Base-by-base conservation (phyloP, 2,113 vertebrate genomes). In the Vidua chalybeata region DNA sequence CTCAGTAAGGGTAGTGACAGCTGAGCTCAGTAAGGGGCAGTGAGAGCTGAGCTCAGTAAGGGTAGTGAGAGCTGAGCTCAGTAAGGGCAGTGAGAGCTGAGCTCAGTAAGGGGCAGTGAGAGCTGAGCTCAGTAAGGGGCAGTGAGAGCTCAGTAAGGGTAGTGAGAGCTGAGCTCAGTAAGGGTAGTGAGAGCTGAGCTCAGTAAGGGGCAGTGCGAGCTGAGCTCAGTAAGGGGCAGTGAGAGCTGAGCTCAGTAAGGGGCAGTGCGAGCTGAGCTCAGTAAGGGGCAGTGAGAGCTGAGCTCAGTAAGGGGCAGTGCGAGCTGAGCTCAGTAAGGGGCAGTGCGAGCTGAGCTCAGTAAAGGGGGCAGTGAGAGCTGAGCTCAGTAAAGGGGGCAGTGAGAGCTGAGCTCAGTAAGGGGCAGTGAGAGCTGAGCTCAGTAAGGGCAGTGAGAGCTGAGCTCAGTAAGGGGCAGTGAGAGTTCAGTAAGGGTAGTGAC, bases 351-450 rank as follows among this genome's bases (percentile, higher is more conserved):
- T 5, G 7, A 24, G 33, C 52, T 43, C 55, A 37, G 11, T 24
- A 8, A 31, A n/a, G n/a, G 4, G 23, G 48, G 7, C 19, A 46
- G 19, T 46, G 45, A 46, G 45, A 46, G 45, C 45, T 46, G 45
- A 20, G 8, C 45, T 10, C 45, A 46, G 8, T 46, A 19, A 46
- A n/a, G n/a, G 2, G 28, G n/a, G 11, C 56, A 51, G 0, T 1
- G 6, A 27, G 58, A 8, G 16, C 37, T 5, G 46, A 10, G 3
- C 51, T 35, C 31, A 22, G 4, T 6, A 6, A 63, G 35, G 21
- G n/a, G 13, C 46, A 49, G 2, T 9, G 11, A 19, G n/a, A 37
- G 27, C 48, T 3, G 27, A 9, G 10, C 46, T 48, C 62, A n/a
- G 4, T 6, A 13, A 59, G 30, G 58, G n/a, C 55, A 49, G 0